Base-by-base conservation (phyloP, 2,888 invertebrate genomes). In the Hermodice carunculata region DNA sequence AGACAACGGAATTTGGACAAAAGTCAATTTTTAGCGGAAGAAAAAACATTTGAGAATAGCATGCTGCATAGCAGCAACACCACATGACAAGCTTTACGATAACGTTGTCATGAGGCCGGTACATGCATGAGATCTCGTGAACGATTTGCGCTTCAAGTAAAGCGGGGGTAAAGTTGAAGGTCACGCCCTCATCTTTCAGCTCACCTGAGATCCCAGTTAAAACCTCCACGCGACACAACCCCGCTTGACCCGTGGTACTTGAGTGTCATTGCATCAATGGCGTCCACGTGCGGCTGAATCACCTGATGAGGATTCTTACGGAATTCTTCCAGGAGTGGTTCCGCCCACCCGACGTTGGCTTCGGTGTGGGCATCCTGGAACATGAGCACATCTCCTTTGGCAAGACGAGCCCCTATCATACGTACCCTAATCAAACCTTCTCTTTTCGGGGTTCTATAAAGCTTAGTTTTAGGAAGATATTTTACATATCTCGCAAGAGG, bases 351-450 rank as follows among this genome's bases (percentile, higher is more conserved):
- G 3, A 62, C 70, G 56, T 75, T 75, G 24, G 40, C 56, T 63
- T 75, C 75, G 1, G 73, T 75, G 66, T 75, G 75, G 4, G 70
- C 75, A 44, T 75, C 75, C 61, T 65, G 54, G 44, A 70, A 70
- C 62, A 68, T 57, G 4, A 69, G 14, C n/a, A 72, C 74, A 8
- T 71, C 69, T 34, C 73, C 76, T 8, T 51, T 72, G 5, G 75
- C 75, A 51, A 69, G 32, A 3, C 61, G 29, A 6, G 73, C 73
- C 0, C 76, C 76, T 0, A 66, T 69, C 65, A 76, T 57, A 11
- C 76, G 57, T 3, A 75, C 76, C 31, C 76, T 31, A 28, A 76
- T 76, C 34, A 76, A 61, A 3, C 76, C 76, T 46, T 76, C 73
- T n/a, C 76, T 46, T 58, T 71, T 64, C 54, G 44, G 24, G 28